Base-by-base conservation (phyloP, 2,113 vertebrate genomes). In the Taurulus bubalis region DNA sequence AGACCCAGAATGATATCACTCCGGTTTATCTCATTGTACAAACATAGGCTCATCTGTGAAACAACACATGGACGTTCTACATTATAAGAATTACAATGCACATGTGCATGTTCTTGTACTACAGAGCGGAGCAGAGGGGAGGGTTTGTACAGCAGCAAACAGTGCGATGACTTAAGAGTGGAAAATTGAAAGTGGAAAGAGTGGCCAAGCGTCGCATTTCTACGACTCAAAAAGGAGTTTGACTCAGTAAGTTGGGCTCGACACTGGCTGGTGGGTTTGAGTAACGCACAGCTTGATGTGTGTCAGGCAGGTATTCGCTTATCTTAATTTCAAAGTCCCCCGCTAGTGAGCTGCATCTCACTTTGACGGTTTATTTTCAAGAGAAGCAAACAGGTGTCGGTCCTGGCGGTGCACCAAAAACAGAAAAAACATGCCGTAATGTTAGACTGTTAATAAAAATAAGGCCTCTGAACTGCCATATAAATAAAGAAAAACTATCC, bases 311-410 rank as follows among this genome's bases (percentile, higher is more conserved):
- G 0, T 65, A 79, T 86, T 78, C 9, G n/a, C 36, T 83, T 51
- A 20, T 70, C 72, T 75, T 12, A 2, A 9, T 79, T 85, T 84
- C 75, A 42, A 34, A 63, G 67, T 12, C 36, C 73, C 58, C 14
- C 18, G 56, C 62, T 16, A 7, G 36, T 0, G 12, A 83, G 83
- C 64, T 32, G 79, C 73, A 77, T 86, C 85, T 83, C 66, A 85
- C 71, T 82, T 55, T 85, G 83, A 89, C 45, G 40, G 75, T 42
- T 34, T 55, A 82, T 83, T 82, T 84, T 73, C 32, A 70, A 32
- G 24, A 24, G 68, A 34, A n/a, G 56, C 73, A 84, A 88, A 87
- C 88, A 90, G 91, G 87, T 91, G 90, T 7, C 65, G 59, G 45
- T 62, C 5, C 55, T 89, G 81, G 82, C 56, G 12, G 42, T 1